Conservation (phyloP, 2,797 vertebrate genomes). For the Nyctibius grandis region DNA sequence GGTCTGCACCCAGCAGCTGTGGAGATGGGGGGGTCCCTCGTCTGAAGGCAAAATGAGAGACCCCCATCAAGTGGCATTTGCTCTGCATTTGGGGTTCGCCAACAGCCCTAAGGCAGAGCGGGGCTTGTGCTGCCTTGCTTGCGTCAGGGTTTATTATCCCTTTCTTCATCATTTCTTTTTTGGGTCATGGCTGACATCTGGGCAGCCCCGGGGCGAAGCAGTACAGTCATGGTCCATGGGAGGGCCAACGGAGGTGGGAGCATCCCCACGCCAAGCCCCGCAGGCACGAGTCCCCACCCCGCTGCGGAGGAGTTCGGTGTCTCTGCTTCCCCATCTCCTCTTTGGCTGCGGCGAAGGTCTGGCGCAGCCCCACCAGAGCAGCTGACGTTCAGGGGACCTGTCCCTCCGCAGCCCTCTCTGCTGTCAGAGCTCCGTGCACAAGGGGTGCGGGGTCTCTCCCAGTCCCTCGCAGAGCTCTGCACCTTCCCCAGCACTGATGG, state of each 20-base stretch:
- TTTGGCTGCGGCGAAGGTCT: background rate
- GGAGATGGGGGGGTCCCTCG: rapidly evolving
- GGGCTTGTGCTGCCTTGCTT: background rate
- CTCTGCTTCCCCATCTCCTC: background rate
- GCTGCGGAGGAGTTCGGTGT: rapidly evolving
- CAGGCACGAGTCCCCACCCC: background rate
- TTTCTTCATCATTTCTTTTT: background rate
- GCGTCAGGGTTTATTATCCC: background rate
- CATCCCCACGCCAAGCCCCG: background rate
- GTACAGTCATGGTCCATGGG: rapidly evolving
- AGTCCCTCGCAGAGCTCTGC: background rate
- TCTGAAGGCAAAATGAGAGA: background rate
- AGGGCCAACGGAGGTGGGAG: background rate
- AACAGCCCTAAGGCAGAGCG: background rate
- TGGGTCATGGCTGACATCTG: background rate
- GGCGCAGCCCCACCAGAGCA: background rate
- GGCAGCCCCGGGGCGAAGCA: background rate
- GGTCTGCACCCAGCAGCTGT: background rate
- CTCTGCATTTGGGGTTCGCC: background rate
- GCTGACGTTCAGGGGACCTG: background rate
- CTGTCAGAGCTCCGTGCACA: background rate
- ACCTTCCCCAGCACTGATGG: rapidly evolving
- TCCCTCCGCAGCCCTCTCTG: background rate
- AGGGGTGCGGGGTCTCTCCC: background rate
- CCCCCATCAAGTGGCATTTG: background rate